Evolutionary conservation across 2,888 invertebrate species (phyloP), one percentile per base, ranked within the genome.

Genomic region (Gerris lacustris): DNA sequence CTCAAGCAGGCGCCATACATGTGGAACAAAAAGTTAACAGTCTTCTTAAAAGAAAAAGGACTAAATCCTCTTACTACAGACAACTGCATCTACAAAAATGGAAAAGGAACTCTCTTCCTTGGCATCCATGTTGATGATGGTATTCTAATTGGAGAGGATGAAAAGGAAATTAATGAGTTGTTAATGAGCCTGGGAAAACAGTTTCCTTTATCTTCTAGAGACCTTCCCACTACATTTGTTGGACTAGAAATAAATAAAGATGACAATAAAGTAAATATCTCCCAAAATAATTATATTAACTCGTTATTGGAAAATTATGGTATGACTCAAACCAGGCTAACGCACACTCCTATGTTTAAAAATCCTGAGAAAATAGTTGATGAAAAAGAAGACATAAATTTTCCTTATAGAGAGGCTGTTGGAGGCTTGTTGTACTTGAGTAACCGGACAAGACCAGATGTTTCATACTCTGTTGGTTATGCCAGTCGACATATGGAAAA

Each of bases 81-180:
- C 18, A 63, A 69, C 31, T 73, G 74, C 67, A 73, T 74, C 62
- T 74, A 72, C 43, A 72, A 43, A 62, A 72, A 71, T 70, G 18
- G 67, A 66, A 44, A 68, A 11, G 15, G 66, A 5, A 55, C 18
- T 45, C 67, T 74, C 44, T 70, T 73, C 55, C 47, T 76, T 17
- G 74, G 74, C 17, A 62, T 76, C 7, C 72, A 74, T 72, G 76
- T 76, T 15, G 76, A 76, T 74, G 76, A 76, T 69, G 69, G 75
- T 6, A 71, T 75, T 17, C 6, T 75, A 11, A 55, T 55, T 55
- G 66, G 66, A 66, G 45, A 68, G 6, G 55, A 68, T 68, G 5
- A 68, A 68, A 55, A 17, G 6, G 45, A 47, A 47, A 47, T 47
- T 68, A 47, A 68, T 45, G 9, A 47, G 17, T 18, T 68, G 15